Base-by-base conservation (phyloP, 2,113 vertebrate genomes). In the Emydura subglobosa region DNA sequence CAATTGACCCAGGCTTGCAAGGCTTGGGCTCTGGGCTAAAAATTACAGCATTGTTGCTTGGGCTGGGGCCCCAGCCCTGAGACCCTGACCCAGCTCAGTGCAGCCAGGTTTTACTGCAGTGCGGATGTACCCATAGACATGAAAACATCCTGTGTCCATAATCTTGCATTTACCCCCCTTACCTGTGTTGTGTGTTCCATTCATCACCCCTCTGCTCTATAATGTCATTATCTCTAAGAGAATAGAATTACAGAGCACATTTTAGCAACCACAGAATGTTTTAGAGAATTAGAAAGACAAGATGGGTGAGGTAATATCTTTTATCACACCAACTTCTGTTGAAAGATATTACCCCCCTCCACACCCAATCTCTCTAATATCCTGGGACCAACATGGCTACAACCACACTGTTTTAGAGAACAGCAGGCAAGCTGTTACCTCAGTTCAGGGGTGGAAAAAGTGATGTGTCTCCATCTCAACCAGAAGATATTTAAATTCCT, bases 231-330 rank as follows among this genome's bases (percentile, higher is more conserved):
- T 80, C 3, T n/a, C 90, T 49, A 53, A 80, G 78, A 96, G 90
- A 96, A 95, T 92, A 87, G 93, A 86, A 91, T 92, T 87, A 80
- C 90, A 94, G 59, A 85, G 95, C 80, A 89, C 1, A 3, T 97
- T 97, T 93, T 85, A 61, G 80, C 95, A 86, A 59, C 95, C 86
- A 1, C 79, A 72, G 44, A 79, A 86, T 82, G 61, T 80, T 93
- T 87, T 76, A 89, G 87, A 91, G 93, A 95, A 59, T 8, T 65
- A 65, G 31, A 34, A 13, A 16, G 31, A 34, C 31, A 65, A 34
- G 59, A 31, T 65, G 59, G 31, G 31, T 17, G 13, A 34, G 29
- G 59, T 31, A 65, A 16, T 34, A 65, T 16, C 59, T 65, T 65
- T 65, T 59, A 59, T 59, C 31, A 25, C 27, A 59, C 27, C 57